Percentiles rank a stretch among this genome's conserved stretches.
These are phyloP conservation scores for Rissa tridactyla DNA, from an alignment of 2,113 vertebrate genomes.

Conservation along the genomic window DNA sequence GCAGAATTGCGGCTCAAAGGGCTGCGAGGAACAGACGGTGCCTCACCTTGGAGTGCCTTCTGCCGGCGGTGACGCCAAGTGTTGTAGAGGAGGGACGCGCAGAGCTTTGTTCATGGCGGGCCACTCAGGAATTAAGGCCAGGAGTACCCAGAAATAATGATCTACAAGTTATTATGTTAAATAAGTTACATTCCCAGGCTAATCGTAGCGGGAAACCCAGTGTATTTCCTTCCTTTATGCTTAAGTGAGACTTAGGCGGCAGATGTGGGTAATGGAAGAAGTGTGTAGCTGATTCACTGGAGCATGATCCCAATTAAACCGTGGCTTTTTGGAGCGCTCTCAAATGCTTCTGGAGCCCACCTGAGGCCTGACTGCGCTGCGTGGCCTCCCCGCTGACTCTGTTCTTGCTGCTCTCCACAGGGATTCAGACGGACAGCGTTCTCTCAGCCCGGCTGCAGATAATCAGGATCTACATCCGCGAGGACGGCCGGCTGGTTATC, in stretches of 20 bases:
- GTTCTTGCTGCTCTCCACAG: constrained; percentile 56
- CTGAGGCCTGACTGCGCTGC: rapidly evolving
- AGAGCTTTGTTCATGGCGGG: not conserved
- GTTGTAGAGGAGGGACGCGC: not conserved
- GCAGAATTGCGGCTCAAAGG: not conserved
- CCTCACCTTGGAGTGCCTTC: not conserved
- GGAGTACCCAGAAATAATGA: not conserved
- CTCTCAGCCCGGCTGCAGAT: constrained; percentile 95
- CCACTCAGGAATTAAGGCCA: not conserved
- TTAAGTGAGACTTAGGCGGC: not conserved
- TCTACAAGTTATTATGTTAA: not conserved
- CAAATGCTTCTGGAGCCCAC: not conserved
- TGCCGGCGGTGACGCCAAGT: not conserved
- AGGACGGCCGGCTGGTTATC: constrained; percentile 93
- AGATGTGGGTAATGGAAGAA: rapidly evolving
- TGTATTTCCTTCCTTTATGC: not conserved
- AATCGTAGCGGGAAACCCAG: rapidly evolving
- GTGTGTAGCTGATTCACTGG: rapidly evolving
- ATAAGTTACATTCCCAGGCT: not conserved
- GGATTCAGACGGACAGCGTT: constrained; percentile 97
- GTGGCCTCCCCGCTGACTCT: not conserved
- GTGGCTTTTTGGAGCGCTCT: not conserved
- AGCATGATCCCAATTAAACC: not conserved
- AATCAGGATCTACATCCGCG: constrained; percentile 94
- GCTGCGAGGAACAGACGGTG: not conserved